phyloP scores from a whole-genome alignment of 2,797 vertebrate genomes.

The Urocyon cinereoargenteus region DNA sequence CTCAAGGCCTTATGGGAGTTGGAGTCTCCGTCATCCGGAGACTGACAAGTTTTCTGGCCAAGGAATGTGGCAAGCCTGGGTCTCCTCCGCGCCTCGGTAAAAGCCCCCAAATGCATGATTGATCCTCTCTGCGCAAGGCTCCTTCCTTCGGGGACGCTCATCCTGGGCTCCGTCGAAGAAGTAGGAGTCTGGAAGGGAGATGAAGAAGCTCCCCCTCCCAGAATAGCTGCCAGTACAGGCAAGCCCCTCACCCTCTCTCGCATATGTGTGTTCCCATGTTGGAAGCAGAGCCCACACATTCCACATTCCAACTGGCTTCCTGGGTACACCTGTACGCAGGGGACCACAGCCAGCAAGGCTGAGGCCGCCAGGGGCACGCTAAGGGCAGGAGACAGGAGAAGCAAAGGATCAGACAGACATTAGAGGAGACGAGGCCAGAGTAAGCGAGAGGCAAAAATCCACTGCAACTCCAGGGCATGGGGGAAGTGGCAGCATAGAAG shows the following conservation, averaged over 20 bases:
- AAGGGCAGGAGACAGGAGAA: not conserved
- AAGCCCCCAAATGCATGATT: constrained; percentile 52
- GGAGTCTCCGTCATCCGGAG: constrained; percentile 66
- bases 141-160: constrained; percentile 44
- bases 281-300: constrained; percentile 70
- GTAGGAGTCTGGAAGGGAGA: constrained; percentile 3
- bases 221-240: constrained; percentile 50
- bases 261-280: constrained; percentile 42
- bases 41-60: constrained; percentile 79
- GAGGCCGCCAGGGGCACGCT: constrained; percentile 47
- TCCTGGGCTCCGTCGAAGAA: constrained; percentile 29
- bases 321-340: constrained; percentile 56
- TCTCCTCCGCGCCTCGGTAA: constrained; percentile 68
- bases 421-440: constrained; percentile 42
- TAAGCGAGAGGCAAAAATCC: constrained; percentile 56
- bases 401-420: constrained; percentile 21
- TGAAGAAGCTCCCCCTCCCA: constrained; percentile 24
- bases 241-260: constrained; percentile 65
- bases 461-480: not conserved
- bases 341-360: not conserved
- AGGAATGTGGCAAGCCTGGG: constrained; percentile 69
- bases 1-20: constrained; percentile 81
- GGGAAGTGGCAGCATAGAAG: not conserved
- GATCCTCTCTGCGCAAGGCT: constrained; percentile 52
- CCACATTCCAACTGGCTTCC: constrained; percentile 66